Evolutionary conservation across 1,140 invertebrate species (phyloP), one percentile per base, ranked within the genome.

Genomic region (Scaptomyza hsui): DNA sequence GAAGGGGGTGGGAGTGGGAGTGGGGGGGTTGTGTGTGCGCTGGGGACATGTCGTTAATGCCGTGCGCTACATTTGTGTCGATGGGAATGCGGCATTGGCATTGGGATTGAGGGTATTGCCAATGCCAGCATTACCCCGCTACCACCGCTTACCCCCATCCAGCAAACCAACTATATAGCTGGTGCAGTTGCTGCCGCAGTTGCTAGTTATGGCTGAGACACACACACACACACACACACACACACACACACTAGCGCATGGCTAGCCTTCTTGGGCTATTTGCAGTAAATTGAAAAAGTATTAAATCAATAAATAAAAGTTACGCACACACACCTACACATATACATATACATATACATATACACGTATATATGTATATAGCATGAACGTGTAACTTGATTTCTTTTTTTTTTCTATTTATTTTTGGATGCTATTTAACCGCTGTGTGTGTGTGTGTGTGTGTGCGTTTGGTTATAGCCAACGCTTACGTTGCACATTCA

Each of bases 241-340:
- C 6, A 29, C n/a, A n/a, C n/a, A n/a, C n/a, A n/a, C n/a, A n/a
- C n/a, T n/a, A n/a, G n/a, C 39, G 18, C 37, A 37, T 7, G 19
- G 56, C 4, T 49, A 78, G 73, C 81, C 81, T 80, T 78, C 78
- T 82, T 83, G 73, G 76, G 81, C 80, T 83, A 86, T 85, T 85
- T 85, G 82, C 80, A 85, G 80, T 85, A 85, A 85, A 85, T 85
- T 85, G 80, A 86, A 85, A 85, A 85, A 85, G 80, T 85, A 85
- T 85, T 85, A 85, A 85, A 85, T 85, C 80, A 85, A 85, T 85
- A 85, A 85, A 85, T 85, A 85, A 85, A 85, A 85, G 73, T 86
- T 85, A 79, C 79, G 57, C 79, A 71, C 70, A 74, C 60, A 70
- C 19, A 61, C 44, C 55, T 26, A 21, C 13, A 53, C 32, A 60